Evolutionary conservation across 2,113 vertebrate genomes (phyloP).

Genomic region (Hippocampus comes): DNA sequence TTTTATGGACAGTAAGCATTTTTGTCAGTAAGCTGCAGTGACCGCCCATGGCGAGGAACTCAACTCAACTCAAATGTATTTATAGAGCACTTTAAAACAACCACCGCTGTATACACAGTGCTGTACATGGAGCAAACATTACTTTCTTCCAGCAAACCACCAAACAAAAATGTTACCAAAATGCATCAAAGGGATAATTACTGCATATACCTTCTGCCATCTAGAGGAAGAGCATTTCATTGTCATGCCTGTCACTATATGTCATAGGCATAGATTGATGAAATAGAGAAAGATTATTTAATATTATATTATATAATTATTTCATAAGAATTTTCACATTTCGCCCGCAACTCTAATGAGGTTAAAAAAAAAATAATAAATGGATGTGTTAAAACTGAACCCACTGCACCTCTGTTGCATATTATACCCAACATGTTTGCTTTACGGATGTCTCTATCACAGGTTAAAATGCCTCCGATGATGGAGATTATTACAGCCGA

Average conservation of each 20-base stretch:
- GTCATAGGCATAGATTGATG: too few relatives aligned
- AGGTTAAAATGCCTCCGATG: constrained; percentile 98
- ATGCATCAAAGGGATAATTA: not conserved
- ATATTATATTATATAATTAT: too few relatives aligned
- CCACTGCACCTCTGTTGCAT: not conserved
- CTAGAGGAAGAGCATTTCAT: not conserved
- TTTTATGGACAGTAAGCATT: too few relatives aligned
- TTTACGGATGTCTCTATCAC: constrained; percentile 39
- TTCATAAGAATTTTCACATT: not conserved
- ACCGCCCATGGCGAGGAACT: too few relatives aligned
- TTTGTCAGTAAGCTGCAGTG: too few relatives aligned
- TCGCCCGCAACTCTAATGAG: not conserved
- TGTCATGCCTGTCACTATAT: not conserved
- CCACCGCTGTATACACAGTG: too few relatives aligned
- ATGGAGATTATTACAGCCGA: constrained; percentile 99
- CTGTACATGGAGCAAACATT: too few relatives aligned
- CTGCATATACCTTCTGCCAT: not conserved
- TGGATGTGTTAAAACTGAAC: not conserved
- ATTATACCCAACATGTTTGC: not conserved
- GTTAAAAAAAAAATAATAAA: not conserved
- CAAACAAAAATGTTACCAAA: too few relatives aligned
- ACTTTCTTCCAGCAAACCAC: too few relatives aligned
- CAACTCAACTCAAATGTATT: too few relatives aligned
- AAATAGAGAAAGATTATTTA: too few relatives aligned
- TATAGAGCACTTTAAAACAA: too few relatives aligned